Conservation (phyloP, 2,888 invertebrate species). For the Nephrotoma guestfalica region DNA sequence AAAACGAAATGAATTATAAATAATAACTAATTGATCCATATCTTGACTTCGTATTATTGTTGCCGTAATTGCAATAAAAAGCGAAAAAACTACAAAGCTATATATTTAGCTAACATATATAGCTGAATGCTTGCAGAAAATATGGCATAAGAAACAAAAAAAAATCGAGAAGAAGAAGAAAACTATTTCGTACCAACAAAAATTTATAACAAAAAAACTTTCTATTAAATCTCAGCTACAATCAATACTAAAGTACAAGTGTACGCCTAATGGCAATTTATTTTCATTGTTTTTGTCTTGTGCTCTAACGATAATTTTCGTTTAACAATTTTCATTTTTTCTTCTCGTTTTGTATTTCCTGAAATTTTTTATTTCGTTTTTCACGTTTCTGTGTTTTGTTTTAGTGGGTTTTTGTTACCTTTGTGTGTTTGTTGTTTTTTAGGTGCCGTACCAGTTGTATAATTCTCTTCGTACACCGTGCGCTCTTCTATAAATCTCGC, state of each 20-base stretch:
- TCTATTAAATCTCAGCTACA: background rate
- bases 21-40: background rate
- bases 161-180: background rate
- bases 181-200: background rate
- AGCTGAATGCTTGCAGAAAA: background rate
- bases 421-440: background rate
- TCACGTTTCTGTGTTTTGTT: background rate
- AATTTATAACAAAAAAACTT: background rate
- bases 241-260: background rate
- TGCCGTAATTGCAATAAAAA: background rate
- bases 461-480: background rate
- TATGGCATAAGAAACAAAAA: background rate
- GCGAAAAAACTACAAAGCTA: background rate
- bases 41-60: background rate
- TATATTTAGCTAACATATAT: background rate
- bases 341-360: background rate
- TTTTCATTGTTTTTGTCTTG: background rate
- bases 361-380: background rate
- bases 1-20: background rate
- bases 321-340: background rate
- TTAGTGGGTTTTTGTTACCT: background rate
- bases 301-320: background rate
- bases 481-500: background rate
- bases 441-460: background rate
- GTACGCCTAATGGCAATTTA: background rate